phyloP scores from a whole-genome alignment of 2,888 invertebrate genomes.

The Athripsodes cinereus region DNA sequence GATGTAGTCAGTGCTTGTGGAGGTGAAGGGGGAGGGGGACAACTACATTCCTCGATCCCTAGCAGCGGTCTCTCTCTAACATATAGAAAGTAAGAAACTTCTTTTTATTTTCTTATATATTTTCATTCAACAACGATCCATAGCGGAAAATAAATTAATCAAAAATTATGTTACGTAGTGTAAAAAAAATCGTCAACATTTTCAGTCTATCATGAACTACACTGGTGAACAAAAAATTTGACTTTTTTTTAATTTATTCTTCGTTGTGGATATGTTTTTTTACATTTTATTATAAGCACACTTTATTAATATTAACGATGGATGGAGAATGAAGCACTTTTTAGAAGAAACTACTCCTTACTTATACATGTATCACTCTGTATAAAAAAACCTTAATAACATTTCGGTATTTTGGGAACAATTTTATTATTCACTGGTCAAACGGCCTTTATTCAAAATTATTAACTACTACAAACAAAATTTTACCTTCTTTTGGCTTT shows the following conservation, averaged over 20 bases:
- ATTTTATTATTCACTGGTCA: neutral
- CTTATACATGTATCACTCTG: neutral
- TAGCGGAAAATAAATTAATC: neutral
- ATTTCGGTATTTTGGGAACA: slow-evolving; percentile 5
- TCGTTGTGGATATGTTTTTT: neutral
- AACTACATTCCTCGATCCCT: slow-evolving; percentile 46
- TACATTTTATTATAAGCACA: neutral
- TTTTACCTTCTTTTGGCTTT: slow-evolving; percentile 5
- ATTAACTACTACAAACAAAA: neutral
- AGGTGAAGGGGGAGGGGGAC: slow-evolving; percentile 59
- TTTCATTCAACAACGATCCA: slow-evolving; percentile 3
- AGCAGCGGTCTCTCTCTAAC: slow-evolving; percentile 52
- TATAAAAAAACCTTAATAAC: neutral
- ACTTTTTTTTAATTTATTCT: slow-evolving; percentile 3
- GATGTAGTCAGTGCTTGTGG: slow-evolving; percentile 86
- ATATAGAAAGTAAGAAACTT: slow-evolving; percentile 43
- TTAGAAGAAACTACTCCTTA: neutral
- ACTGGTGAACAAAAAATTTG: neutral
- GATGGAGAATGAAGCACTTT: neutral
- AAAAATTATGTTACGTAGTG: neutral
- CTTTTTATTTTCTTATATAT: slow-evolving; percentile 23
- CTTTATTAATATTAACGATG: slow-evolving; percentile 17
- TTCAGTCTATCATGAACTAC: neutral
- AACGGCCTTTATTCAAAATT: slow-evolving; percentile 4
- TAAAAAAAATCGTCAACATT: neutral